These are phyloP conservation scores for Acyrthosiphon pisum DNA, from an alignment of 1,140 invertebrate genomes.

Conservation along the genomic window DNA sequence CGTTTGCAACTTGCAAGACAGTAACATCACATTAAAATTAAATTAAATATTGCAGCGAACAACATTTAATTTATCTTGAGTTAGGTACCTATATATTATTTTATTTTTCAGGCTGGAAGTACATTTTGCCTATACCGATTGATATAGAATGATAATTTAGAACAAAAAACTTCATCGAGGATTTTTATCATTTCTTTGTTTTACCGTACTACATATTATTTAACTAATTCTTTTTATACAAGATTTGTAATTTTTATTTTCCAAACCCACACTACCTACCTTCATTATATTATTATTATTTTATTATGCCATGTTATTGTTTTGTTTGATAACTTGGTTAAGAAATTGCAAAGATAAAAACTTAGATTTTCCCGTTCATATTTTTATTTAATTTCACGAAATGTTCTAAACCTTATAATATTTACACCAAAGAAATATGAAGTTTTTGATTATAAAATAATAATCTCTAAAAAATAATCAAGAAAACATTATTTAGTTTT, in stretches of 20 bases:
- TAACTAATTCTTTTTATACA: not conserved
- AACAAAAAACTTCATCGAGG: not conserved
- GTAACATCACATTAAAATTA: not conserved
- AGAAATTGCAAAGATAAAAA: not conserved
- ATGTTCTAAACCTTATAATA: not conserved
- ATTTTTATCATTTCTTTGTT: not conserved
- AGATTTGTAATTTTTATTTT: not conserved
- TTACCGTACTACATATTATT: not conserved
- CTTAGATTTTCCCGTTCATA: not conserved
- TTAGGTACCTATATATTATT: too few relatives aligned
- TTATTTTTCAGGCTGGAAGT: not conserved
- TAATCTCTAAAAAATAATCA: not conserved
- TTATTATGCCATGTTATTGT: not conserved
- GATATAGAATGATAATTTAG: not conserved
- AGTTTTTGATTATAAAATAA: not conserved
- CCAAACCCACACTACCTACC: not conserved
- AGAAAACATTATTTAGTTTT: not conserved
- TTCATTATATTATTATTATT: not conserved
- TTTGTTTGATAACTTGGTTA: not conserved
- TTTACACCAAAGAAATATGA: not conserved
- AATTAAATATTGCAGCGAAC: not conserved
- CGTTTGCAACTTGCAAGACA: not conserved
- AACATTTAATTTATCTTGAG: not conserved
- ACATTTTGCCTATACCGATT: not conserved
- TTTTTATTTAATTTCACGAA: not conserved